phyloP scores from a whole-genome alignment of 2,888 invertebrate genomes.

The Xylota segnis region DNA sequence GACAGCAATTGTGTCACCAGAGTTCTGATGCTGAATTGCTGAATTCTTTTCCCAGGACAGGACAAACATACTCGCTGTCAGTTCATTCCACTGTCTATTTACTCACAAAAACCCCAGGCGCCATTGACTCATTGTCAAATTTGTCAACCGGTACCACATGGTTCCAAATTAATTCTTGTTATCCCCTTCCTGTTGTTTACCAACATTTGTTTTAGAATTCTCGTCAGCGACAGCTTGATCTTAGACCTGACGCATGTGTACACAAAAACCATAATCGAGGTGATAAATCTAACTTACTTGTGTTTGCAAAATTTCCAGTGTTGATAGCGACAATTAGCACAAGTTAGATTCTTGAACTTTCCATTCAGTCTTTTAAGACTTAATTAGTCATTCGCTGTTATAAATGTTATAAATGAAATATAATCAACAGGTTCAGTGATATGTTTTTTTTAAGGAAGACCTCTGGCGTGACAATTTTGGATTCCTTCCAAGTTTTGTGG shows the following conservation, averaged over 20 bases:
- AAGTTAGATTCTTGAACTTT: not conserved
- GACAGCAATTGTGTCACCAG: not conserved
- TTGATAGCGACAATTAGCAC: not conserved
- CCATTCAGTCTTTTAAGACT: not conserved
- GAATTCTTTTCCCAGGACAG: too few relatives aligned
- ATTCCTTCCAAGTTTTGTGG: conserved; percentile 5
- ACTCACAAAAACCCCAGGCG: too few relatives aligned
- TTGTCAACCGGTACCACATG: not conserved
- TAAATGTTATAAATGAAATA: conserved; percentile 8
- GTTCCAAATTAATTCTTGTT: not conserved
- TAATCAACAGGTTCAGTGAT: conserved; percentile 22
- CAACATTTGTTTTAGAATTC: conserved; percentile 5
- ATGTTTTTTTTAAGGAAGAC: not conserved
- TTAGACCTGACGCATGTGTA: not conserved
- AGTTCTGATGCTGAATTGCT: too few relatives aligned
- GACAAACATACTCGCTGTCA: too few relatives aligned
- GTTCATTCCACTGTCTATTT: too few relatives aligned
- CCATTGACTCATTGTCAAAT: conserved; percentile 4
- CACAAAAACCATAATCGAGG: not conserved
- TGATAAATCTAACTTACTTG: not conserved
- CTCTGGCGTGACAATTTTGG: not conserved
- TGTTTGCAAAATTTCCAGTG: not conserved
- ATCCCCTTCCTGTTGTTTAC: not conserved
- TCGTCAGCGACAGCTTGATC: not conserved
- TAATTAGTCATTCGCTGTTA: not conserved